Conservation (phyloP, 2,888 invertebrate species). For the Seira musarum region DNA sequence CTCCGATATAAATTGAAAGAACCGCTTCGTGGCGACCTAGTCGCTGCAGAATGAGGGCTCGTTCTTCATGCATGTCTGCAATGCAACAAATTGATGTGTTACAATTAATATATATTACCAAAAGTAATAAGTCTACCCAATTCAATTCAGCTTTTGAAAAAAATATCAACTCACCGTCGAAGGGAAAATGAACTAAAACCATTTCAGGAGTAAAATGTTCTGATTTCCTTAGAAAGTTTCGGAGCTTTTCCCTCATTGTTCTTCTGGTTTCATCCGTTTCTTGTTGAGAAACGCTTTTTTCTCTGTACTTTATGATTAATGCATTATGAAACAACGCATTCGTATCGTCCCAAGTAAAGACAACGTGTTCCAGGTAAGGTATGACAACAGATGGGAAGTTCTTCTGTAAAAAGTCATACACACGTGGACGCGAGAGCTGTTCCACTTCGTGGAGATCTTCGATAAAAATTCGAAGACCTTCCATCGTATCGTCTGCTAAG, state of each 20-base stretch:
- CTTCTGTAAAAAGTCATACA: constrained; percentile 90
- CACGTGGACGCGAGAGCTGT: constrained; percentile 87
- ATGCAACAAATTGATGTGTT: constrained; percentile 1
- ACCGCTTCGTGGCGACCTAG: constrained; percentile 94
- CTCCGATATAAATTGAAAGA: constrained; percentile 90
- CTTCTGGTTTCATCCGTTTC: constrained; percentile 75
- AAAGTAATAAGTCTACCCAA: no score
- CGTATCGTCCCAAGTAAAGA: constrained; percentile 90
- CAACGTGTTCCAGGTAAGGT: constrained; percentile 95
- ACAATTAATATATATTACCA: not conserved
- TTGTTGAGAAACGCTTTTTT: constrained; percentile 74
- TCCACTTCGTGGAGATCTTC: constrained; percentile 89
- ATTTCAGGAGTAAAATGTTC: constrained; percentile 88
- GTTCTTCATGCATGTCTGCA: constrained; percentile 86
- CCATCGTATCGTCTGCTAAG: constrained; percentile 86
- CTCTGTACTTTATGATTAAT: constrained; percentile 90
- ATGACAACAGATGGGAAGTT: constrained; percentile 86
- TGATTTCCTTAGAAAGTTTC: constrained; percentile 87
- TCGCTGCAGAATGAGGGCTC: constrained; percentile 94
- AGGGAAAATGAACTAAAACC: constrained; percentile 89
- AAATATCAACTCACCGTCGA: constrained; percentile 75
- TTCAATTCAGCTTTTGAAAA: no score
- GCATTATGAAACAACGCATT: constrained; percentile 92
- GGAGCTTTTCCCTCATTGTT: constrained; percentile 78
- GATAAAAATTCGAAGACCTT: constrained; percentile 91